Evolutionary conservation across 2,113 vertebrate species (phyloP), one percentile per base, ranked within the genome.

Genomic region (Aramus guarauna): DNA sequence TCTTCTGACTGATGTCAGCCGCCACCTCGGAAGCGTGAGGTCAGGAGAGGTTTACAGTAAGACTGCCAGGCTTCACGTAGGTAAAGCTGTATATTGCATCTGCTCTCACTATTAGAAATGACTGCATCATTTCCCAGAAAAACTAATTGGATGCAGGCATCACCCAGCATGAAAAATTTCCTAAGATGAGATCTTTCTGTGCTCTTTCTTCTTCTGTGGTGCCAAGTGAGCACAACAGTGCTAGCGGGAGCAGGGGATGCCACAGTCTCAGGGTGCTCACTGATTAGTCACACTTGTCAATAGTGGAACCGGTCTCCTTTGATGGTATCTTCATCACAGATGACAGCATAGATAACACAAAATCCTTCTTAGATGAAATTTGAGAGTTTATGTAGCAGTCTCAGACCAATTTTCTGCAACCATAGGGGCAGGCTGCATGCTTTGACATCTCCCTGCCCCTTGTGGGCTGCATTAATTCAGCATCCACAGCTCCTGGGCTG

Each of bases 41-140:
- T 96, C 79, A 74, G 88, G 85, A 93, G 58, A 79, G 58, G 62
- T 84, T 90, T 83, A 79, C 53, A 86, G 41, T 64, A 24, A 48
- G 69, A 23, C 62, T 94, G 81, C 81, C 87, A 96, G 82, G 72
- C 41, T 92, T 92, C 95, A 92, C 0, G 6, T 41, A 59, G 93
- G 47, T 62, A 93, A 90, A 94, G 75, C 78, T 95, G 67, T 16
- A 19, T 79, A 50, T 62, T 80, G 71, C 95, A 94, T 68, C 92
- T 95, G 94, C 62, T 90, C 74, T 67, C 58, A n/a, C 32, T 32
- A 52, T 74, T 73, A 83, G 71, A 69, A 92, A 79, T 22, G 15
- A 66, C 55, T 92, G 45, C 62, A 80, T 76, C 62, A 47, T 58
- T 88, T 93, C 58, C 85, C 37, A 80, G 90, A 88, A 94, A 88